Percentiles rank a stretch among this genome's conserved stretches.
phyloP scores from a whole-genome alignment of 2,113 vertebrate genomes.

The Lophochroa leadbeateri region DNA sequence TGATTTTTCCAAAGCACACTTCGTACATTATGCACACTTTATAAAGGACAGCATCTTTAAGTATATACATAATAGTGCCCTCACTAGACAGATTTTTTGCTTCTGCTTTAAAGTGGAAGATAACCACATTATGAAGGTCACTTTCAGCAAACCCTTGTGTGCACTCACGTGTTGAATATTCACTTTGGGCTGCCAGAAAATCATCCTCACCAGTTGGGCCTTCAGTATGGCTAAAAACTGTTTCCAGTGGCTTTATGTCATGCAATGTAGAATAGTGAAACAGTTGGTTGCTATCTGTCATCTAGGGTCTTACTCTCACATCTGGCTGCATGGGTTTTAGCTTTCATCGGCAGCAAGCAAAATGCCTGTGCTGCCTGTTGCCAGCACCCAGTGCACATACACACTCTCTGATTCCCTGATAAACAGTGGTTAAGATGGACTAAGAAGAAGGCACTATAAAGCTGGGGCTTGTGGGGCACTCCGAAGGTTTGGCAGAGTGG shows the following conservation, averaged over 20 bases:
- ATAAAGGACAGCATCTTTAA: background rate
- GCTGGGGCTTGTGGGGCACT: background rate
- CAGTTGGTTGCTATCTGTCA: background rate
- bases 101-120: background rate
- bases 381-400: background rate
- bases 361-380: background rate
- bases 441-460: background rate
- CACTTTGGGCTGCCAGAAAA: background rate
- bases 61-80: background rate
- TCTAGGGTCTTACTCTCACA: background rate
- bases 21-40: background rate
- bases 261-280: background rate
- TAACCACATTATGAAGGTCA: background rate
- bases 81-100: background rate
- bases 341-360: background rate
- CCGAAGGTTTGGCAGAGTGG: accelerated
- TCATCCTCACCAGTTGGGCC: background rate
- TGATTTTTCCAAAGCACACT: background rate
- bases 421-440: background rate
- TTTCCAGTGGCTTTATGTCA: background rate
- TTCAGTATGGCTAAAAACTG: background rate
- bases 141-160: background rate
- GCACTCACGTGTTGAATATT: background rate
- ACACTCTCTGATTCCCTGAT: accelerated
- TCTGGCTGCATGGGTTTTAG: background rate